These are phyloP conservation scores for Leptopilina myrica DNA, from an alignment of 2,888 invertebrate species.

Conservation along the genomic window DNA sequence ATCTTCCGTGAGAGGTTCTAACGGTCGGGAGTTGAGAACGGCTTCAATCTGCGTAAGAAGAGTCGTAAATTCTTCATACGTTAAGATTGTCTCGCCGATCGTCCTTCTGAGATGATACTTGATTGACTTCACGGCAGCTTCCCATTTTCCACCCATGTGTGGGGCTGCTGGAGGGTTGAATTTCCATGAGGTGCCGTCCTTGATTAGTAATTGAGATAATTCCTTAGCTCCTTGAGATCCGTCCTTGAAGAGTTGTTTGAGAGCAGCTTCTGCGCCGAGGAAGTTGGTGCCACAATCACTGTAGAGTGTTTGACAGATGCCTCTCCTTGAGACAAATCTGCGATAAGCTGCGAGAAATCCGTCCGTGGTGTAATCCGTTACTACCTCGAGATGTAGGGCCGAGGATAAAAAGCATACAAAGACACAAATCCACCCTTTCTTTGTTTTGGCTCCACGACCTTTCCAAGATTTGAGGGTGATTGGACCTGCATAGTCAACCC, in stretches of 20 bases:
- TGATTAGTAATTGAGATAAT: neutral
- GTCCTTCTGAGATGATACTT: slow-evolving; percentile 27
- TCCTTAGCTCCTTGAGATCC: neutral
- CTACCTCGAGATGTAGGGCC: slow-evolving; percentile 16
- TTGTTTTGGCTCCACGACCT: slow-evolving; percentile 42
- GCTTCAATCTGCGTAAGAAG: slow-evolving; percentile 59
- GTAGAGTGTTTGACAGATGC: slow-evolving; percentile 30
- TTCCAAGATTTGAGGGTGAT: slow-evolving; percentile 45
- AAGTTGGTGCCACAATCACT: slow-evolving; percentile 53
- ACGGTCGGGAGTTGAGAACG: slow-evolving; percentile 60
- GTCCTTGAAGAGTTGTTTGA: slow-evolving; percentile 11
- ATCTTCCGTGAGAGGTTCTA: neutral
- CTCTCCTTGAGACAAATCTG: slow-evolving; percentile 42
- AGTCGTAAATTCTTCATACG: slow-evolving; percentile 24
- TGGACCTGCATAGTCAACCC: slow-evolving; percentile 60
- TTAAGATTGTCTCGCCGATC: slow-evolving; percentile 26
- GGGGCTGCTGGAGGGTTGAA: slow-evolving; percentile 4
- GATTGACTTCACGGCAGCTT: neutral
- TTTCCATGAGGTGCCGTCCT: neutral
- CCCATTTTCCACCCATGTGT: slow-evolving; percentile 7
- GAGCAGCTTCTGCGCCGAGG: slow-evolving; percentile 42
- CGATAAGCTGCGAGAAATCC: neutral
- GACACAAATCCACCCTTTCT: slow-evolving; percentile 51
- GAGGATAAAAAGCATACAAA: slow-evolving; percentile 41
- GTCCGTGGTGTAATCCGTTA: neutral